Conservation (phyloP, 1,140 invertebrate genomes). For the Asobara japonica region DNA sequence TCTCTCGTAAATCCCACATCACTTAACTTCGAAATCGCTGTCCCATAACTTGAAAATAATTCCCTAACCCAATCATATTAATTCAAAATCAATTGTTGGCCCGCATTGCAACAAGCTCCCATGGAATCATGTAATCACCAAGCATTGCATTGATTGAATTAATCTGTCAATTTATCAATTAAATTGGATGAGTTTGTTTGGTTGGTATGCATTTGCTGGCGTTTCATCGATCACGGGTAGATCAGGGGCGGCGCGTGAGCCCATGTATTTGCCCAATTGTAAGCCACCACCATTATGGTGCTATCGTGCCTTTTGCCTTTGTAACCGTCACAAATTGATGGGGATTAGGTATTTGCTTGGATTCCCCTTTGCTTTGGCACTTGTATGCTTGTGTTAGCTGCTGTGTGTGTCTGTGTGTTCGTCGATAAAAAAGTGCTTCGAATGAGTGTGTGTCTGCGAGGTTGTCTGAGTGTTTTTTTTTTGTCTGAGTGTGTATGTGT, state of each 20-base stretch:
- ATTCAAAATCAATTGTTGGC: not conserved
- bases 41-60: too few species aligned
- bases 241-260: constrained; percentile 42
- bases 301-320: not conserved
- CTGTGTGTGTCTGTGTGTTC: constrained; percentile 36
- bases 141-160: constrained; percentile 62
- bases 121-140: not conserved
- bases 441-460: not conserved
- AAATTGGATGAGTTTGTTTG: constrained; percentile 66
- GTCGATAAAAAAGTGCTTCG: too few species aligned
- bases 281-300: not conserved
- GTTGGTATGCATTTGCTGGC: constrained; percentile 43
- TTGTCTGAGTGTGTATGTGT: too few species aligned
- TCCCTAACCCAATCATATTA: too few species aligned
- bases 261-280: constrained; percentile 34
- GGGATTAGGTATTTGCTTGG: not conserved
- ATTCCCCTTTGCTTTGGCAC: constrained; percentile 28
- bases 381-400: constrained; percentile 26
- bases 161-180: constrained; percentile 67
- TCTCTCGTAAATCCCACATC: not conserved
- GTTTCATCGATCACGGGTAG: constrained; percentile 56
- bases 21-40: not conserved
- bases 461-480: not conserved
- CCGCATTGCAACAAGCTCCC: not conserved
- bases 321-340: not conserved